Percentiles rank a stretch among this genome's conserved stretches.
Conservation (phyloP, 2,888 invertebrate genomes). For the Erpobdella octoculata region DNA sequence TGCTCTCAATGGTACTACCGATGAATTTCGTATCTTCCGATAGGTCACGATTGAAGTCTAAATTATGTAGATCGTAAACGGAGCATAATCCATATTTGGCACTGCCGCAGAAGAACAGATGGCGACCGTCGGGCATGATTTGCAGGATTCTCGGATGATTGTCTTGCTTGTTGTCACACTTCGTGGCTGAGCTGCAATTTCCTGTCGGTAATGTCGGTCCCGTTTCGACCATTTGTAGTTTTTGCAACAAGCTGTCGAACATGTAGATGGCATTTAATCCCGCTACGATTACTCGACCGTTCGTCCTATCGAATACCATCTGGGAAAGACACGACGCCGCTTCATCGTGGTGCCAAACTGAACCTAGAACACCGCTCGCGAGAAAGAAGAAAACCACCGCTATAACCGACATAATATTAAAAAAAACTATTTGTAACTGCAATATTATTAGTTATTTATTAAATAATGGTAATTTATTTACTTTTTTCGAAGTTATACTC, state of each 20-base stretch:
- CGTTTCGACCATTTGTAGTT: constrained; percentile 10
- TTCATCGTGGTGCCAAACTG: constrained; percentile 18
- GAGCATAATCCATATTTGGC: constrained; percentile 38
- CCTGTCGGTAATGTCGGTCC: constrained; percentile 21
- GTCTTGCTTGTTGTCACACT: constrained; percentile 11
- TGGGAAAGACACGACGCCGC: not conserved
- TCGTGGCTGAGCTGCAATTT: constrained; percentile 15
- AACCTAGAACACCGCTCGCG: not conserved
- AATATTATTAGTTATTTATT: not conserved
- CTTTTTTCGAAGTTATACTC: no score
- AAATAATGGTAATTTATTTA: no score
- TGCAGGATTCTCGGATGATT: constrained; percentile 39
- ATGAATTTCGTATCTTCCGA: not conserved
- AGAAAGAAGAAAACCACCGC: not conserved
- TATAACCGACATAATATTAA: not conserved
- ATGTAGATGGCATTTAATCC: constrained; percentile 38
- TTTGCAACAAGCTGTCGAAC: constrained; percentile 34
- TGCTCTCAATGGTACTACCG: constrained; percentile 30
- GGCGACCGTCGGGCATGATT: constrained; percentile 32
- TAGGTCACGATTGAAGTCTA: constrained; percentile 30
- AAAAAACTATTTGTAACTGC: not conserved
- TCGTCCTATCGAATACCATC: not conserved
- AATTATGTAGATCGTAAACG: constrained; percentile 33
- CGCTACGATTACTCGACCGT: constrained; percentile 33
- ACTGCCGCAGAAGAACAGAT: constrained; percentile 40